phyloP scores from a whole-genome alignment of 2,797 vertebrate genomes.

The Myotis pilosus region DNA sequence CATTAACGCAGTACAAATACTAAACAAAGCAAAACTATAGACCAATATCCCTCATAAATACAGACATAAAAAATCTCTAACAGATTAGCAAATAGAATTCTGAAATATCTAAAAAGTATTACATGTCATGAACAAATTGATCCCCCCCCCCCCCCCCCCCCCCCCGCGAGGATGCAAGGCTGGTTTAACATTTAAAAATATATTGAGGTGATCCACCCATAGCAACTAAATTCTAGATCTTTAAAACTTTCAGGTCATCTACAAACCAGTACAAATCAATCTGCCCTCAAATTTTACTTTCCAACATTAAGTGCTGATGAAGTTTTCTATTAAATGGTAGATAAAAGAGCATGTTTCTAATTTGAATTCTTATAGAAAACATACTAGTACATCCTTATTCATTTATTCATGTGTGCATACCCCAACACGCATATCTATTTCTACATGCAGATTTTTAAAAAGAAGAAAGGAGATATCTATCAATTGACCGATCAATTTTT shows the following conservation, averaged over 20 bases:
- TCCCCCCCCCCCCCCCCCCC: too few relatives aligned
- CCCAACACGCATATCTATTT: neutral
- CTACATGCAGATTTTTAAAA: neutral
- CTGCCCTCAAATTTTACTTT: neutral
- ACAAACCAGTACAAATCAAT: slow-evolving; percentile 27
- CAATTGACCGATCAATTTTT: neutral
- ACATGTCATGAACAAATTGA: neutral
- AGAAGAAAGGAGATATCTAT: neutral
- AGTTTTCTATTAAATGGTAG: neutral
- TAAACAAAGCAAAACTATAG: neutral
- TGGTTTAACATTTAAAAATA: neutral
- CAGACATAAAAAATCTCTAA: neutral
- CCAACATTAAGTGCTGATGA: neutral
- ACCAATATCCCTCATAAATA: neutral
- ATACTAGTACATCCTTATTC: neutral
- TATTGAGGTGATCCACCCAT: neutral
- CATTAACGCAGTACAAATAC: neutral
- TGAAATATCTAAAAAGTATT: neutral
- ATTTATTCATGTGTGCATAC: neutral
- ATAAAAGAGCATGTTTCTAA: neutral
- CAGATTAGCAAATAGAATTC: slow-evolving; percentile 5
- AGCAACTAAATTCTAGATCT: neutral
- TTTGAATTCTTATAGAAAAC: neutral
- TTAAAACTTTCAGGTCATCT: neutral
- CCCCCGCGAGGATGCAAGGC: neutral